Evolutionary conservation across 1,140 invertebrate species (phyloP).

Genomic region (Thaumatotibia leucotreta): DNA sequence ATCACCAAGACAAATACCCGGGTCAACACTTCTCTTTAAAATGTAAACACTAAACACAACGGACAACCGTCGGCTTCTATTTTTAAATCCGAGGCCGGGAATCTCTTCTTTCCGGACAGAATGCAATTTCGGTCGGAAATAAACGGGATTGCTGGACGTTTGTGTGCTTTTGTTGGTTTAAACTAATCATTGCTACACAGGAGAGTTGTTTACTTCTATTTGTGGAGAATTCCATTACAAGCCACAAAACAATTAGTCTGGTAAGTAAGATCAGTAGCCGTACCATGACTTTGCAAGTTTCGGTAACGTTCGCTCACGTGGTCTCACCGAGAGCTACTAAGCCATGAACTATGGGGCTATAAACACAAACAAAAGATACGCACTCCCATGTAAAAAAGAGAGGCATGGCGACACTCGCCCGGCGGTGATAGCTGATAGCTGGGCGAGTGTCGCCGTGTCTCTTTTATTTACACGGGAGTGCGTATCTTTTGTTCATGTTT

Average conservation of each 20-base stretch:
- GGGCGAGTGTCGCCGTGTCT: no score
- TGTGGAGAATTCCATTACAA: neutral
- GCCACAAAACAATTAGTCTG: neutral
- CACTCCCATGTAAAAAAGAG: no score
- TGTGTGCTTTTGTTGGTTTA: slow-evolving; percentile 6
- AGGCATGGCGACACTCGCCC: no score
- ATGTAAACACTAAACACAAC: neutral
- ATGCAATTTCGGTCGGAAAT: slow-evolving; percentile 7
- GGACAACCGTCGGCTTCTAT: neutral
- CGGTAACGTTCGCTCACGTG: no score
- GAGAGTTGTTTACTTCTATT: neutral
- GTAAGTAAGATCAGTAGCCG: no score
- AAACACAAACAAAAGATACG: no score
- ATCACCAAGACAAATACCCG: neutral
- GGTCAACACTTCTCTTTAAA: neutral
- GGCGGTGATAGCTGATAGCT: no score
- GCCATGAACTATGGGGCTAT: no score
- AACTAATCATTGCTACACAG: neutral
- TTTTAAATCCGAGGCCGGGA: neutral
- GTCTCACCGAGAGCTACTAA: no score
- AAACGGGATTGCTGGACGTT: neutral
- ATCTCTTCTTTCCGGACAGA: slow-evolving; percentile 5
- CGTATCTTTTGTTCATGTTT: no score
- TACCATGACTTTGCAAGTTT: no score
- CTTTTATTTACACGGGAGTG: no score